A percentile compares a stretch with the other conserved stretches of the same genome.
phyloP scores from a whole-genome alignment of 2,888 invertebrate species.

The Thumatha senex region DNA sequence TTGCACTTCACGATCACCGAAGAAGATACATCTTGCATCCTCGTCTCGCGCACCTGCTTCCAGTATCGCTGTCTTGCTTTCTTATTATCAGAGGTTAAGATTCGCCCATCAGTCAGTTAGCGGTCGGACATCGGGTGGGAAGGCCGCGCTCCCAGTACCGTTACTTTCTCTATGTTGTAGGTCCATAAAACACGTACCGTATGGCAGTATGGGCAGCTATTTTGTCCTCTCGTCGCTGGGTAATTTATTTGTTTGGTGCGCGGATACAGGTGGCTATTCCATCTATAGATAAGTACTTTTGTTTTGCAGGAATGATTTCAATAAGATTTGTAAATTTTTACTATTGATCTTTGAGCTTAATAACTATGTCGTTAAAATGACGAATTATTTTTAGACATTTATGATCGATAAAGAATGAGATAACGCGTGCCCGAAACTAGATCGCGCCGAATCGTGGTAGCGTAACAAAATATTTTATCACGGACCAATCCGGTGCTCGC shows the following conservation, averaged over 20 bases:
- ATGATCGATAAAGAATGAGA: slow-evolving; percentile 46
- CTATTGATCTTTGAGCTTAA: slow-evolving; percentile 15
- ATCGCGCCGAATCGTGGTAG: slow-evolving; percentile 62
- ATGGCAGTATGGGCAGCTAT: slow-evolving; percentile 59
- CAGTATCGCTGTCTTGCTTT: slow-evolving; percentile 61
- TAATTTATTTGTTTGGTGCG: slow-evolving; percentile 58
- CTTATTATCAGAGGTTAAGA: slow-evolving; percentile 82
- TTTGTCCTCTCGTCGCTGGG: slow-evolving; percentile 58
- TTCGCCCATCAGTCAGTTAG: slow-evolving; percentile 80
- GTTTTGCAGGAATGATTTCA: slow-evolving; percentile 41
- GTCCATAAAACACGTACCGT: slow-evolving; percentile 70
- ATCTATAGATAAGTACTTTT: slow-evolving; percentile 37
- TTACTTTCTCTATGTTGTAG: slow-evolving; percentile 69
- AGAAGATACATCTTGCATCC: slow-evolving; percentile 74
- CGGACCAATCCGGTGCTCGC: slow-evolving; percentile 74
- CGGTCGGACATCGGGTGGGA: slow-evolving; percentile 72
- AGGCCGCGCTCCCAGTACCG: slow-evolving; percentile 69
- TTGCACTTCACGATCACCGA: slow-evolving; percentile 81
- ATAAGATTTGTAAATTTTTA: slow-evolving; percentile 19
- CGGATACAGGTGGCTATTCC: slow-evolving; percentile 57
- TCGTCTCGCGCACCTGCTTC: slow-evolving; percentile 44
- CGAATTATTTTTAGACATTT: slow-evolving; percentile 42
- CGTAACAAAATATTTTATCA: slow-evolving; percentile 58
- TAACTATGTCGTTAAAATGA: slow-evolving; percentile 36
- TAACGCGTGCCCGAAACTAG: slow-evolving; percentile 53